Conservation (phyloP, 2,113 vertebrate genomes). For the Megaleporinus macrocephalus region DNA sequence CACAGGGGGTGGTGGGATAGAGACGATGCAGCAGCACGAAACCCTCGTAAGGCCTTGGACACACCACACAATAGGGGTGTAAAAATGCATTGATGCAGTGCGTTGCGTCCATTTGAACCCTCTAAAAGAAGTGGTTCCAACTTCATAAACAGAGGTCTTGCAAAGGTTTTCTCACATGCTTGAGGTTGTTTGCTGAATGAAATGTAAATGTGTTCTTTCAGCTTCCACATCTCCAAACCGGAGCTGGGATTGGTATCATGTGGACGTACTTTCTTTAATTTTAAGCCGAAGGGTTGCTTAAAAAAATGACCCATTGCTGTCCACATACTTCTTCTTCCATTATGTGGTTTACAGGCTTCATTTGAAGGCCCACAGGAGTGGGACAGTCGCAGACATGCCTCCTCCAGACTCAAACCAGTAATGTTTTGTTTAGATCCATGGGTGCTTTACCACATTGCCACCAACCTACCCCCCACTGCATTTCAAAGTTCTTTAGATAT, state of each 20-base stretch:
- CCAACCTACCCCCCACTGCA: neutral
- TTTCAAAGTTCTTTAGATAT: neutral
- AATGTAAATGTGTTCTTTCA: no score
- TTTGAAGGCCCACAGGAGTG: neutral
- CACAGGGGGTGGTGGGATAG: neutral
- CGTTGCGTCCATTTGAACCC: neutral
- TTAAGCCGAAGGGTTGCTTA: neutral
- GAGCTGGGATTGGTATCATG: no score
- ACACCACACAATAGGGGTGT: neutral
- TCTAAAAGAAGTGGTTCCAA: neutral
- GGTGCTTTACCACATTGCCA: neutral
- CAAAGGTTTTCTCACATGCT: no score
- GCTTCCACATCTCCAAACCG: no score
- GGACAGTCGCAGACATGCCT: neutral
- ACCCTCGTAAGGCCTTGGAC: neutral
- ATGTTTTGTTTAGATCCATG: constrained; percentile 1
- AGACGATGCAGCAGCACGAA: neutral
- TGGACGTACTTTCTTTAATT: no score
- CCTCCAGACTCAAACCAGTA: neutral
- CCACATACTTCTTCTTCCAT: neutral
- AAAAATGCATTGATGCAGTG: neutral
- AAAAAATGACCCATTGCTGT: neutral
- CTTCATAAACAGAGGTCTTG: no score
- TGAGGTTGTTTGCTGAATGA: no score
- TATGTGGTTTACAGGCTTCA: constrained; percentile 7